phyloP scores from a whole-genome alignment of 2,797 vertebrate genomes.

The Dendrocincla tyrannina region DNA sequence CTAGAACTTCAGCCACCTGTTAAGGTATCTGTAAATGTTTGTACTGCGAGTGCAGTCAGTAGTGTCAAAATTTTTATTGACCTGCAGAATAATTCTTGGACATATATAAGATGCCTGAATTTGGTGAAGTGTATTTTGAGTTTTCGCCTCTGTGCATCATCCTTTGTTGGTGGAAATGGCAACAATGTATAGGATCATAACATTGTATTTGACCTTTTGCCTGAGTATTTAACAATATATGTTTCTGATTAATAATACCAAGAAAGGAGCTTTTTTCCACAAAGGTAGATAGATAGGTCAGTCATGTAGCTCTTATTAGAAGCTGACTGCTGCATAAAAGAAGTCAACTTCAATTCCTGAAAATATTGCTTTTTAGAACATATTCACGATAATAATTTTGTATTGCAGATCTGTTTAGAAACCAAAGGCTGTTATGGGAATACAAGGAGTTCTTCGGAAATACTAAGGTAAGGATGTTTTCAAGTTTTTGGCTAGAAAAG shows the following conservation, averaged over 20 bases:
- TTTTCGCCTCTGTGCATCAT: neutral
- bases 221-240: neutral
- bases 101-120: neutral
- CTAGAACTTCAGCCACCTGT: neutral
- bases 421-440: conserved; percentile 92
- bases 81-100: neutral
- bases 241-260: neutral
- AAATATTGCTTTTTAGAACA: neutral
- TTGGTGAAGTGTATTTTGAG: neutral
- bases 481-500: neutral
- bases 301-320: neutral
- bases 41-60: neutral
- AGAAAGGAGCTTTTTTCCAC: neutral
- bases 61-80: neutral
- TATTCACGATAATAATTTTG: neutral
- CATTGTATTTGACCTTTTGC: neutral
- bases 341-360: neutral
- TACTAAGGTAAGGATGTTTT: conserved; percentile 85
- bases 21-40: neutral
- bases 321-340: neutral
- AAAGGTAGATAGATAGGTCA: neutral
- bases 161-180: neutral
- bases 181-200: neutral
- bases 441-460: conserved; percentile 97
- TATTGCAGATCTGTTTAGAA: conserved; percentile 88